phyloP scores from a whole-genome alignment of 2,113 vertebrate species.

The Oncorhynchus masou region DNA sequence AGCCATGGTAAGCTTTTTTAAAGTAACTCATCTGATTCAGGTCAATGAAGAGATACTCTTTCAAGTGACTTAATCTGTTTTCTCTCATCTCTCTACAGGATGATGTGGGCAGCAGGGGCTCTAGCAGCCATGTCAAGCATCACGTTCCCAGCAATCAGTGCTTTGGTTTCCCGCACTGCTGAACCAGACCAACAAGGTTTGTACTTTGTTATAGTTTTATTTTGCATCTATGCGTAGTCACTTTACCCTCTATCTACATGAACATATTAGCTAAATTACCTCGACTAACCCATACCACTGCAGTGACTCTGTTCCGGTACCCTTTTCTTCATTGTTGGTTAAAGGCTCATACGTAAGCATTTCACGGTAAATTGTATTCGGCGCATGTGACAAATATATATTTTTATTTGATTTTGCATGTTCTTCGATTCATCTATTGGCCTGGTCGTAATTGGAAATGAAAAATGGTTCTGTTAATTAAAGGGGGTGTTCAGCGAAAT shows the following conservation, averaged over 20 bases:
- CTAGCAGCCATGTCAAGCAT: slow-evolving; percentile 90
- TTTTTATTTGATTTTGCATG: too few relatives aligned
- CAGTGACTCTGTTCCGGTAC: too few relatives aligned
- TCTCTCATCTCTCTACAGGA: slow-evolving; percentile 64
- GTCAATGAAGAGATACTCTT: not conserved
- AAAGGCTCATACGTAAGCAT: too few relatives aligned
- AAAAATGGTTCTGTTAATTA: not conserved
- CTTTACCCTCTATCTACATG: too few relatives aligned
- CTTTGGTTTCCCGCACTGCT: slow-evolving; percentile 82
- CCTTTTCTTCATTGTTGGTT: too few relatives aligned
- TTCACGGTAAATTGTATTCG: too few relatives aligned
- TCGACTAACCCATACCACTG: too few relatives aligned
- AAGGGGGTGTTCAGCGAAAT: not conserved
- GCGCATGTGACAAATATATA: too few relatives aligned
- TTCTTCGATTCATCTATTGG: not conserved
- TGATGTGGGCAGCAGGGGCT: slow-evolving; percentile 88
- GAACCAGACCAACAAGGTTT: slow-evolving; percentile 86
- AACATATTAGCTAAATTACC: too few relatives aligned
- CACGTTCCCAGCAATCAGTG: slow-evolving; percentile 85
- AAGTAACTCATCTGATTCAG: not conserved
- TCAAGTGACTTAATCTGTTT: not conserved
- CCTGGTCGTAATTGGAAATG: not conserved
- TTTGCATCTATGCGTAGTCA: not conserved
- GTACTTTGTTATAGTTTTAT: not conserved
- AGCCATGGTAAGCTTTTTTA: slow-evolving; percentile 77